These are phyloP conservation scores for Drosophila rufa DNA, from an alignment of 1,140 invertebrate species.

Conservation along the genomic window DNA sequence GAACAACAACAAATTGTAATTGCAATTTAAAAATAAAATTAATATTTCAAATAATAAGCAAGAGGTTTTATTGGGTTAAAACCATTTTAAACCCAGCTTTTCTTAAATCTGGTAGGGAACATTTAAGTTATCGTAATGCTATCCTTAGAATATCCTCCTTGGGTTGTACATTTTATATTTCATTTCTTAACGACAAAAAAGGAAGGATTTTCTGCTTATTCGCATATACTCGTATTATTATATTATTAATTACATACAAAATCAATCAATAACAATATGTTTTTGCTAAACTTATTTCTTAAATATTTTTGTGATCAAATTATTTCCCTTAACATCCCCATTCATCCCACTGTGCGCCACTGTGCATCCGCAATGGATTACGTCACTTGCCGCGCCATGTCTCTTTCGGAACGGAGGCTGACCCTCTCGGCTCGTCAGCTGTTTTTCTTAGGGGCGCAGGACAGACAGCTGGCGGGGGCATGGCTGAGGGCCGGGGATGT, in stretches of 20 bases:
- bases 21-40: conserved; percentile 81
- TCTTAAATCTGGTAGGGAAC: too few species aligned
- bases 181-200: too few species aligned
- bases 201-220: too few species aligned
- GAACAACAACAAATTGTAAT: conserved; percentile 71
- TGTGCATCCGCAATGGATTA: conserved; percentile 46
- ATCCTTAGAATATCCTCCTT: too few species aligned
- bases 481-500: neutral
- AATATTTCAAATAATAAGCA: conserved; percentile 71
- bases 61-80: neutral
- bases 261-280: too few species aligned
- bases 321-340: neutral
- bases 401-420: conserved; percentile 51
- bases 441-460: conserved; percentile 45
- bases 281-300: neutral
- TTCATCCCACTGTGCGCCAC: conserved; percentile 22
- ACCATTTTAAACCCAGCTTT: too few species aligned
- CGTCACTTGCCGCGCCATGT: conserved; percentile 70
- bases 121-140: too few species aligned
- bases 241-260: too few species aligned
- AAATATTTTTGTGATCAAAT: neutral
- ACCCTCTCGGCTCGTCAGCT: conserved; percentile 58
- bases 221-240: too few species aligned
- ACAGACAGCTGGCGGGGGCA: conserved; percentile 13
- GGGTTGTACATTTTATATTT: too few species aligned